Base-by-base conservation (phyloP, 2,113 vertebrate genomes). In the Hydropotes inermis region DNA sequence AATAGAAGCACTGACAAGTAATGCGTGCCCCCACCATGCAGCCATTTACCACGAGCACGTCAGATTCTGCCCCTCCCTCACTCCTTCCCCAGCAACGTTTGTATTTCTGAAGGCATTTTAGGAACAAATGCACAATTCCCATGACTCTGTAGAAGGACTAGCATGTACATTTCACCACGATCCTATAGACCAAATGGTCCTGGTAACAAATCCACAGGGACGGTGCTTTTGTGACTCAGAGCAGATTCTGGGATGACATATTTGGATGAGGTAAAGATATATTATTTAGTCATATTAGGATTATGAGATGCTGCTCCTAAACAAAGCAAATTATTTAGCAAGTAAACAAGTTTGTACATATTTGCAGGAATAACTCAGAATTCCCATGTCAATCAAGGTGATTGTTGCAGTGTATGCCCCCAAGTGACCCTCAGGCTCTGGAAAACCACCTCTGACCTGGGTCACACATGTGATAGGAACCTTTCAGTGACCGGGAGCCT, bases 221-320 rank as follows among this genome's bases (percentile, higher is more conserved):
- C 36, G 67, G 61, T 82, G 85, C 95, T 98, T 47, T 96, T 94
- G 84, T 97, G 92, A 96, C 94, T 98, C 96, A 94, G 28, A 78
- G 60, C 33, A 27, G 84, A 27, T 76, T 93, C 76, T 90, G 54
- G 95, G 54, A 43, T 76, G 45, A 89, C 43, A 30, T 43, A 89
- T 86, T 87, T 97, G 85, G 87, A 39, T 82, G 89, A 96, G 43
- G 47, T 52, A 5, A 93, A 95, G n/a, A 47, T 39, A 36, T 2
- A 2, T 27, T 0, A 1, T 47, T 45, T 19, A 95, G 85, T 97
- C 86, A 83, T 89, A 94, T 79, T 30, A 61, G 91, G 82, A 94
- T 95, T 89, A 74, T 12, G 13, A 74, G 81, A 96, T 91, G 87
- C 61, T 6, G 8, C 58, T 88, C 43, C 58, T 60, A 64, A 96